Percentiles rank a stretch among this genome's conserved stretches.
Conservation (phyloP, 2,888 invertebrate species). For the Sphinx pinastri region DNA sequence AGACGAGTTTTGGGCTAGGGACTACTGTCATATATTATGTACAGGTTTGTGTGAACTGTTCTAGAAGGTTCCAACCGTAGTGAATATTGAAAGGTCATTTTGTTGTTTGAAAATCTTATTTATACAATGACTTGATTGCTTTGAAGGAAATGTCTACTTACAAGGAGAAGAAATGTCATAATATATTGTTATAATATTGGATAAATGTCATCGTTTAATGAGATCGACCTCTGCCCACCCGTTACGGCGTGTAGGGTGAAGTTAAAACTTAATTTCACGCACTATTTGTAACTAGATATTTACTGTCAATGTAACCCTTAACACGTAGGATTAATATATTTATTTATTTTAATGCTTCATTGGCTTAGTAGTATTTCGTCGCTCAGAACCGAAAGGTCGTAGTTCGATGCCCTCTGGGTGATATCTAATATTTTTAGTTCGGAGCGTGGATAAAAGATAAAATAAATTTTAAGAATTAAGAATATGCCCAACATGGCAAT, state of each 20-base stretch:
- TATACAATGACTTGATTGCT: neutral
- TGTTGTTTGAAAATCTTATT: neutral
- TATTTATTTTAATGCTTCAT: neutral
- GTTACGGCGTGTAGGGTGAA: neutral
- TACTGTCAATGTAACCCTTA: neutral
- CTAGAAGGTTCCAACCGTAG: too few species aligned
- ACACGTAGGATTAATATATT: neutral
- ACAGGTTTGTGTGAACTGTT: neutral
- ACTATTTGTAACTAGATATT: slow-evolving; percentile 1
- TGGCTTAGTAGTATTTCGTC: neutral
- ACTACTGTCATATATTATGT: neutral
- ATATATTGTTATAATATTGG: too few species aligned
- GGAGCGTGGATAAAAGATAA: too few species aligned
- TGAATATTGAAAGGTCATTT: neutral
- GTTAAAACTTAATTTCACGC: slow-evolving; percentile 17
- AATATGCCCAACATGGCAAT: too few species aligned
- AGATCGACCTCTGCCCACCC: slow-evolving; percentile 5
- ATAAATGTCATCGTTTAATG: slow-evolving; percentile 10
- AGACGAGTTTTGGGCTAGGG: slow-evolving; percentile 4
- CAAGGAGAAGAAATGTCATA: too few species aligned
- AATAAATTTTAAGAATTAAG: too few species aligned
- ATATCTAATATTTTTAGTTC: too few species aligned
- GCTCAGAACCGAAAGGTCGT: neutral
- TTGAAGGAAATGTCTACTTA: too few species aligned
- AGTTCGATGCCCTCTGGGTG: neutral